These are phyloP conservation scores for Zootoca vivipara DNA, from an alignment of 2,113 vertebrate species.

Conservation along the genomic window DNA sequence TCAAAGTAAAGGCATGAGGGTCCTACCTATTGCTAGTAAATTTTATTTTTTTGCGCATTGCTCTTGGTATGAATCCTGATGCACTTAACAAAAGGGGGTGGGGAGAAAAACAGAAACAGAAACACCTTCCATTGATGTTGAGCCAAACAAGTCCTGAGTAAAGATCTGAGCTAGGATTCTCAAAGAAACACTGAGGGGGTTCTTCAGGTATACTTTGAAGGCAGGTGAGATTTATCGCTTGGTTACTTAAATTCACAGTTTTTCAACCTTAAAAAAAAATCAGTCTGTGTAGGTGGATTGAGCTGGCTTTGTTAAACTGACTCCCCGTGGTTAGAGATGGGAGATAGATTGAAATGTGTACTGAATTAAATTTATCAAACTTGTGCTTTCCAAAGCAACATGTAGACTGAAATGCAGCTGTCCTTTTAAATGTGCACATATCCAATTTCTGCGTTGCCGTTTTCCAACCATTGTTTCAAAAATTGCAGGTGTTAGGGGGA, in stretches of 20 bases:
- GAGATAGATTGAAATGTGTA: too few species aligned
- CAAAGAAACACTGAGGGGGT: background rate
- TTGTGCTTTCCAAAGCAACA: too few species aligned
- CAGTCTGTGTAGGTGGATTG: background rate
- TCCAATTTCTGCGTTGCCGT: too few species aligned
- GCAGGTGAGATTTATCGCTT: background rate
- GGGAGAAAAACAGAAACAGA: too few species aligned
- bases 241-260: background rate
- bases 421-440: too few species aligned
- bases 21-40: background rate
- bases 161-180: slow-evolving; percentile 18
- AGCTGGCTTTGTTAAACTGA: background rate
- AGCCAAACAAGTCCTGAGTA: slow-evolving; percentile 9
- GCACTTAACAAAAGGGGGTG: slow-evolving; percentile 7
- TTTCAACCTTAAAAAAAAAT: background rate
- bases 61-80: background rate
- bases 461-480: too few species aligned
- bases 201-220: background rate
- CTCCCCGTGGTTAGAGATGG: background rate
- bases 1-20: background rate
- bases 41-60: background rate
- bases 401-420: too few species aligned
- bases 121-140: slow-evolving; percentile 11
- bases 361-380: too few species aligned
- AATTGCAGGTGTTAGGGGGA: too few species aligned